Percentiles rank a stretch among this genome's conserved stretches.
Evolutionary conservation across 2,113 vertebrate genomes (phyloP).

Genomic region (Percina caprodes): DNA sequence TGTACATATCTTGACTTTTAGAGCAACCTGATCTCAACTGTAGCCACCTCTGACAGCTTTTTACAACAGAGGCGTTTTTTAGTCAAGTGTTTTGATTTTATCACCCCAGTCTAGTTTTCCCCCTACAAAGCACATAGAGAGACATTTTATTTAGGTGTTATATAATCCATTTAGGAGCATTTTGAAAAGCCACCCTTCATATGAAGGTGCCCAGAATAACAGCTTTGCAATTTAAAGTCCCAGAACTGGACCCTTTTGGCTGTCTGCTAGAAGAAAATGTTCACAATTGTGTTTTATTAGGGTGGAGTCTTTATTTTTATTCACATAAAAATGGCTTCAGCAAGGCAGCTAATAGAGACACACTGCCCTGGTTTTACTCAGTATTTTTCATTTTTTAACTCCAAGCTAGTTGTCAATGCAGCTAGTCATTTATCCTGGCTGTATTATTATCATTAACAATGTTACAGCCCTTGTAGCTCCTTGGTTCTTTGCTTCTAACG

Average conservation of each 20-base stretch:
- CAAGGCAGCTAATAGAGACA: constrained; percentile 56
- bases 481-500: constrained; percentile 1
- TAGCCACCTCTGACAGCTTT: constrained; percentile 32
- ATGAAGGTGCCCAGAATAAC: constrained; percentile 70
- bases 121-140: constrained; percentile 49
- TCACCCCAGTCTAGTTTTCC: constrained; percentile 20
- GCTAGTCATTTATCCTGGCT: constrained; percentile 1
- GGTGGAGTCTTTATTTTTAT: constrained; percentile 71
- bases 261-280: constrained; percentile 64
- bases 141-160: constrained; percentile 64
- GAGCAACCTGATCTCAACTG: constrained; percentile 25
- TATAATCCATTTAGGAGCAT: constrained; percentile 63
- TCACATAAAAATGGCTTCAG: constrained; percentile 66
- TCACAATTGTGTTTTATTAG: constrained; percentile 75
- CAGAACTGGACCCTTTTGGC: constrained; percentile 66
- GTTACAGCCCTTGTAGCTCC: not conserved
- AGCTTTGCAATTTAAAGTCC: constrained; percentile 62
- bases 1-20: constrained; percentile 44
- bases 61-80: constrained; percentile 31
- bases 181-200: constrained; percentile 55
- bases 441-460: not conserved
- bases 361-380: constrained; percentile 55
- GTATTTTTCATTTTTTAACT: not conserved
- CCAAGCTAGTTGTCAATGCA: constrained; percentile 9
- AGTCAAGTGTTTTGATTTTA: constrained; percentile 52